Base-by-base conservation (phyloP, 2,113 vertebrate genomes). In the Hirundichthys speculiger region DNA sequence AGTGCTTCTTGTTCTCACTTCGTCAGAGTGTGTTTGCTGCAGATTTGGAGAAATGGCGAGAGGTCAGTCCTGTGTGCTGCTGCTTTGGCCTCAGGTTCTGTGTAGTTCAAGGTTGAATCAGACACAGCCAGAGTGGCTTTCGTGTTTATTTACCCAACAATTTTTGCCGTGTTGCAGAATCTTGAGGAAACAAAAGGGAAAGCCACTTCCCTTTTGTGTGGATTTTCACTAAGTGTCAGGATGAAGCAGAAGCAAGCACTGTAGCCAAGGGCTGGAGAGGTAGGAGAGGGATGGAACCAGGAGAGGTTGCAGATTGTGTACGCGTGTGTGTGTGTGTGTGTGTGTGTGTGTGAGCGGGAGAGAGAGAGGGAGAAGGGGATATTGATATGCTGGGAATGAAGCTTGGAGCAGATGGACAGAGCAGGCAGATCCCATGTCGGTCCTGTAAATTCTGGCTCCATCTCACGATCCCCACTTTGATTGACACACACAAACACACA, bases 341-440 rank as follows among this genome's bases (percentile, higher is more conserved):
- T n/a, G n/a, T n/a, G n/a, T 54, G 47, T 18, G 55, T 25, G 30
- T 25, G 56, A 34, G 30, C 7, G 30, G 11, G 30, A 34, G 30
- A 34, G 30, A 34, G 30, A 34, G 55, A 14, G 66, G 63, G 67
- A 52, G 54, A 13, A n/a, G 61, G 70, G 68, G 66, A 77, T 85
- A 81, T 89, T 88, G 86, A 88, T 88, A 85, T 90, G 87, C 87
- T 78, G 86, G 83, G 77, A 91, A 82, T 80, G 84, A 79, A 73
- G 82, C 80, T 82, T 18, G 13, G 83, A 89, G 85, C 90, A 91
- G 91, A 91, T 91, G 90, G 90, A 89, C 87, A 34, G 84, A 87
- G 80, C 82, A 83, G 81, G 66, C 83, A 87, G 89, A 87, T 77
- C 84, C 73, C 65, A 75, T 82, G 78, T 81, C 62, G 59, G 75